These are phyloP conservation scores for Conger conger DNA, from an alignment of 2,113 vertebrate species.

Conservation along the genomic window DNA sequence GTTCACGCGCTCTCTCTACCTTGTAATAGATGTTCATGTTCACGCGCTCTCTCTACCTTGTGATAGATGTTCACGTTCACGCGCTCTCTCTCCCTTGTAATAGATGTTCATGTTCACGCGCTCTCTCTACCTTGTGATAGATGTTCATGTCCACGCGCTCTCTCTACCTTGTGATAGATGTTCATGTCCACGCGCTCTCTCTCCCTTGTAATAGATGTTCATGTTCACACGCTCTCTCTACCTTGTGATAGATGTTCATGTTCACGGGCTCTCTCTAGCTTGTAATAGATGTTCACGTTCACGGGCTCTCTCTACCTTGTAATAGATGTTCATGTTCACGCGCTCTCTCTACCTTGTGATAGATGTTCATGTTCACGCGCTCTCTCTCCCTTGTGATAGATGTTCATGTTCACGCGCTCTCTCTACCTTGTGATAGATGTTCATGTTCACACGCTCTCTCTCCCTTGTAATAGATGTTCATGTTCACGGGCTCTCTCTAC, in stretches of 20 bases:
- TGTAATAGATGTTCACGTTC: conserved; percentile 98
- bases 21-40: conserved; percentile 99
- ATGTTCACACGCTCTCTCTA: too few species aligned
- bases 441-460: too few species aligned
- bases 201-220: conserved; percentile 98
- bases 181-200: too few species aligned
- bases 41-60: conserved; percentile 78
- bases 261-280: conserved; percentile 77
- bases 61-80: conserved; percentile 99
- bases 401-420: too few species aligned
- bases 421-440: conserved; percentile 95
- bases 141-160: conserved; percentile 86
- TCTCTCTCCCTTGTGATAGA: conserved; percentile 91
- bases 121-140: conserved; percentile 88
- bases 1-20: conserved; percentile 73
- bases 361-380: conserved; percentile 93
- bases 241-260: conserved; percentile 99
- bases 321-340: conserved; percentile 99
- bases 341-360: conserved; percentile 85
- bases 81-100: conserved; percentile 84
- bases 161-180: conserved; percentile 94
- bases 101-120: conserved; percentile 98
- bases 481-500: conserved; percentile 68
- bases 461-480: conserved; percentile 99
- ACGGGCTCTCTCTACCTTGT: conserved; percentile 82